A percentile compares a stretch with the other conserved stretches of the same genome.
Conservation (phyloP, 1,140 invertebrate species). For the Drosophila parvula region DNA sequence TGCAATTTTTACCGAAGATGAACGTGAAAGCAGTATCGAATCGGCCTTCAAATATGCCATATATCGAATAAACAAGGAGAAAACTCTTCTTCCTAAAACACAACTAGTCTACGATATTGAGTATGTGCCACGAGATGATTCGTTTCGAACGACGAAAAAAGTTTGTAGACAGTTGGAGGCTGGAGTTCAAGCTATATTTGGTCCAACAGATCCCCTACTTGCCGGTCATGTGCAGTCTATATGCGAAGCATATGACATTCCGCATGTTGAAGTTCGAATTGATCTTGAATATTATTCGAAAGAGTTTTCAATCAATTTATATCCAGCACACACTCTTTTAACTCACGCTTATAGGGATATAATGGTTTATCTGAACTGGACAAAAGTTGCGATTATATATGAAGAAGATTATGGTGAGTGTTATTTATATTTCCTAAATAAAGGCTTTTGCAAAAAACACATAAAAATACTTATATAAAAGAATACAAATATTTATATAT, state of each 20-base stretch:
- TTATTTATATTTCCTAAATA: neutral
- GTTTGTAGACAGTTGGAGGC: conserved; percentile 94
- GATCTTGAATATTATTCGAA: conserved; percentile 88
- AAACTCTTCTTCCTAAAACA: conserved; percentile 91
- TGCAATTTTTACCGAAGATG: conserved; percentile 95
- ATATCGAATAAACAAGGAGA: conserved; percentile 95
- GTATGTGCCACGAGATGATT: conserved; percentile 93
- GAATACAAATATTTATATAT: no score
- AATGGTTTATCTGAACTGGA: conserved; percentile 96
- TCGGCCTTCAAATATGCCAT: conserved; percentile 97
- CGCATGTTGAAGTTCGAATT: conserved; percentile 92
- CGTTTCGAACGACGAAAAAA: conserved; percentile 95
- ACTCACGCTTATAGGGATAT: conserved; percentile 94
- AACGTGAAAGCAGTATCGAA: conserved; percentile 92
- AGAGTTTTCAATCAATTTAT: conserved; percentile 95
- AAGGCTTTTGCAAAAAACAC: neutral
- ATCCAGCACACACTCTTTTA: conserved; percentile 93
- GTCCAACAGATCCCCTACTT: conserved; percentile 92
- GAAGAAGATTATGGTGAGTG: conserved; percentile 87
- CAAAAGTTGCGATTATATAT: conserved; percentile 95
- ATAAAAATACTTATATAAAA: no score
- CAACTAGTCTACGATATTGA: conserved; percentile 96
- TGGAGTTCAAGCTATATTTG: conserved; percentile 95
- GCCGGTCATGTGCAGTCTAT: conserved; percentile 95
- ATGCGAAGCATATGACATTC: conserved; percentile 94